These are phyloP conservation scores for Synanthedon formicaeformis DNA, from an alignment of 2,888 invertebrate species.

Conservation along the genomic window DNA sequence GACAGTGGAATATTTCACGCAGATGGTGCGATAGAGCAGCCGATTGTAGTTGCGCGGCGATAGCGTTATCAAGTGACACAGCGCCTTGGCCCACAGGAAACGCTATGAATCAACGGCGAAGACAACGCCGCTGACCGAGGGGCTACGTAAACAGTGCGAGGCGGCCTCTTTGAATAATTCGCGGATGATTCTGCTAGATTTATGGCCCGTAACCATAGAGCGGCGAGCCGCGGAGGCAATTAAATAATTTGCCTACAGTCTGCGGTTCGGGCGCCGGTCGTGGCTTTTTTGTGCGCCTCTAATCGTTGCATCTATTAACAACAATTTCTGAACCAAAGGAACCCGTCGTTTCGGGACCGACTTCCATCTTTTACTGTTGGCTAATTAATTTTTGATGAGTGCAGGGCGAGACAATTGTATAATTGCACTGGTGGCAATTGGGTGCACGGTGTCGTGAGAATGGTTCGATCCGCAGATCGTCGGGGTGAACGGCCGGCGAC, in stretches of 20 bases:
- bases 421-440: slow-evolving; percentile 45
- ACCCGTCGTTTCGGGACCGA: slow-evolving; percentile 3
- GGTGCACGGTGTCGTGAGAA: slow-evolving; percentile 8
- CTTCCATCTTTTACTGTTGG: slow-evolving; percentile 1
- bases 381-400: not conserved
- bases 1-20: slow-evolving; percentile 58
- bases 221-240: slow-evolving; percentile 37
- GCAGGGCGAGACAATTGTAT: slow-evolving; percentile 37
- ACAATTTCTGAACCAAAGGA: slow-evolving; percentile 2
- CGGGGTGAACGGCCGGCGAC: slow-evolving; percentile 9
- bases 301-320: slow-evolving; percentile 4
- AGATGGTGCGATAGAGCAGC: slow-evolving; percentile 55
- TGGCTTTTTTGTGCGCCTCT: not conserved
- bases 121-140: not conserved
- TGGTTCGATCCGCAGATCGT: no score
- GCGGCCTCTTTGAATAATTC: slow-evolving; percentile 64
- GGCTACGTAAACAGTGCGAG: slow-evolving; percentile 8
- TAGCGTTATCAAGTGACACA: slow-evolving; percentile 42
- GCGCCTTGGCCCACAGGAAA: slow-evolving; percentile 18
- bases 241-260: slow-evolving; percentile 62
- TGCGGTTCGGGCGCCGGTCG: slow-evolving; percentile 5
- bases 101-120: slow-evolving; percentile 46
- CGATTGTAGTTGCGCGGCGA: slow-evolving; percentile 37
- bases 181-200: slow-evolving; percentile 55
- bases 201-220: slow-evolving; percentile 60